Evolutionary conservation across 2,113 vertebrate species (phyloP).

Genomic region (Fulmarus glacialis): DNA sequence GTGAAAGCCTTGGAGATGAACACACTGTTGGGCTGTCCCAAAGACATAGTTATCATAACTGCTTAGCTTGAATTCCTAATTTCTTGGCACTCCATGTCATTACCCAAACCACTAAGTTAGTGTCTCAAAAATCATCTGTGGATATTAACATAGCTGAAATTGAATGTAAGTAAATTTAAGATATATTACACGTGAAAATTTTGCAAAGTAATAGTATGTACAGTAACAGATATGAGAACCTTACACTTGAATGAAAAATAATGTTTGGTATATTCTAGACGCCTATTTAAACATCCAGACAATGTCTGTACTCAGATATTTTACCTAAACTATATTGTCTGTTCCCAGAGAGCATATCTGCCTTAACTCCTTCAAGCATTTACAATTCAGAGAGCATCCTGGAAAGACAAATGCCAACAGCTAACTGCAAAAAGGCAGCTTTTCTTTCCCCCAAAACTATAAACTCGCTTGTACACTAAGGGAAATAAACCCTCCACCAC

Average conservation of each 20-base stretch:
- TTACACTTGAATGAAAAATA: background rate
- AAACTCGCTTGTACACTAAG: accelerated
- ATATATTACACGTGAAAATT: accelerated
- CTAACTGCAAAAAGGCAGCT: background rate
- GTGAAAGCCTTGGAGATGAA: background rate
- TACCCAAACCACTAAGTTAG: background rate
- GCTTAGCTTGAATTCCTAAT: background rate
- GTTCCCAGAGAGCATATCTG: background rate
- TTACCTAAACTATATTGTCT: background rate
- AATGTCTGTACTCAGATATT: background rate
- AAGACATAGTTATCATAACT: background rate
- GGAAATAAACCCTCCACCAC: background rate
- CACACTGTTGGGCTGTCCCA: background rate
- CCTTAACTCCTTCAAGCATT: background rate
- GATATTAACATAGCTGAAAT: background rate
- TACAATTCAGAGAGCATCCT: background rate
- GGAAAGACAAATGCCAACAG: background rate
- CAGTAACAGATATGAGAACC: background rate
- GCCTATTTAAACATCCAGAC: background rate
- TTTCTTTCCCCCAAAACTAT: background rate
- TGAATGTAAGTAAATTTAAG: background rate
- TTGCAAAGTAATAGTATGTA: background rate
- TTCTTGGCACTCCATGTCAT: background rate
- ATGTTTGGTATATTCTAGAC: background rate
- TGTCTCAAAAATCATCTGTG: background rate